Percentiles rank a stretch among this genome's conserved stretches.
phyloP scores from a whole-genome alignment of 2,888 invertebrate genomes.

The Abrostola tripartita region DNA sequence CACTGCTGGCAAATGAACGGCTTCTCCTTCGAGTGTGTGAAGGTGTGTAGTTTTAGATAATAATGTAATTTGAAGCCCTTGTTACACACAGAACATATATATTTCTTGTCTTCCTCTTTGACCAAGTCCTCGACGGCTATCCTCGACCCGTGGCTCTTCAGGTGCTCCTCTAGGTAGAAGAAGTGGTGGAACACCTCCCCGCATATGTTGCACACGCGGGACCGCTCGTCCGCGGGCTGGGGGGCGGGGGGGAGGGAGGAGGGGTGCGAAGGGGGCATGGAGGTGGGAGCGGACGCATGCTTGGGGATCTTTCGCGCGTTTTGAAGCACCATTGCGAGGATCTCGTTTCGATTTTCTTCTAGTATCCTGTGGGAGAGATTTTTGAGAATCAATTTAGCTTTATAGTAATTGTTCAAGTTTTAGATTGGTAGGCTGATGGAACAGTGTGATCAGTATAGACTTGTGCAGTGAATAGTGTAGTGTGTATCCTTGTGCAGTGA shows the following conservation, averaged over 20 bases:
- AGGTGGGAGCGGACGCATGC: conserved; percentile 53
- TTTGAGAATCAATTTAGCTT: too few relatives aligned
- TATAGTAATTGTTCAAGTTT: too few relatives aligned
- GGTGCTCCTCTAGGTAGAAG: conserved; percentile 81
- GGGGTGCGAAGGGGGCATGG: conserved; percentile 25
- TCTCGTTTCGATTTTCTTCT: conserved; percentile 78
- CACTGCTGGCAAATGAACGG: conserved; percentile 83
- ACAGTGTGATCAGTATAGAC: too few relatives aligned
- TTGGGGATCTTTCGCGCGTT: conserved; percentile 80
- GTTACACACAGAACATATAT: conserved; percentile 76
- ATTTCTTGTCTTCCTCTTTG: conserved; percentile 74
- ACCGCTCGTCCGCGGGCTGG: conserved; percentile 72
- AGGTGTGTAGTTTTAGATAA: conserved; percentile 80
- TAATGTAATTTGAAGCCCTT: conserved; percentile 83
- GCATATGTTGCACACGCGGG: conserved; percentile 82
- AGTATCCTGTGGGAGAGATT: conserved; percentile 66
- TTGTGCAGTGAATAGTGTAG: too few relatives aligned
- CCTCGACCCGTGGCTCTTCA: conserved; percentile 80
- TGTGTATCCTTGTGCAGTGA: too few relatives aligned
- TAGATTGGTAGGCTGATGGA: too few relatives aligned
- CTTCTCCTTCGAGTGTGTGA: conserved; percentile 82
- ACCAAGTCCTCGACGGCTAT: conserved; percentile 73
- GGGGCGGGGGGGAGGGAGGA: conserved; percentile 7
- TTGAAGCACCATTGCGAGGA: conserved; percentile 82
- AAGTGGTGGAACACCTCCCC: conserved; percentile 83